Conservation (phyloP, 2,797 vertebrate genomes). For the Basileuterus tristriatus region DNA sequence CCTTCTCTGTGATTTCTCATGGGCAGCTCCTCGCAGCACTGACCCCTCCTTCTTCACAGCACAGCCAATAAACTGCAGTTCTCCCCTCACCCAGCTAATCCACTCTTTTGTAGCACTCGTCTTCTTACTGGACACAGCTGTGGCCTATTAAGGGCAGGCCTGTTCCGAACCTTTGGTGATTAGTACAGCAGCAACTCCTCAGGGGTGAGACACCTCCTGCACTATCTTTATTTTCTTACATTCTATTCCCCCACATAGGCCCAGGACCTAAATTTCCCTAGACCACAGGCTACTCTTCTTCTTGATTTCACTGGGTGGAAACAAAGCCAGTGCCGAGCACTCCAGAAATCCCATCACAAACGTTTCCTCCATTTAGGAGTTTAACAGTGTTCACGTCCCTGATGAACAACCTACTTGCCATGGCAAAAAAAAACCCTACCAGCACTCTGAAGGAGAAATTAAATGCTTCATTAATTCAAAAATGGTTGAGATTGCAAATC, state of each 20-base stretch:
- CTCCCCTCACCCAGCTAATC: too few species aligned
- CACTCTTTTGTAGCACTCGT: too few species aligned
- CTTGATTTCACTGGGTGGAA: background rate
- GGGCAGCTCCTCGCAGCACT: too few species aligned
- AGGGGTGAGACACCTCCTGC: too few species aligned
- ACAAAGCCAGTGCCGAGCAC: accelerated
- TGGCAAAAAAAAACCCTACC: background rate
- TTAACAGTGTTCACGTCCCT: background rate
- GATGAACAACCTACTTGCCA: background rate
- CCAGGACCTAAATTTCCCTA: background rate
- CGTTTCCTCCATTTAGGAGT: background rate
- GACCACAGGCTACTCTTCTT: background rate
- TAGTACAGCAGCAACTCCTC: too few species aligned
- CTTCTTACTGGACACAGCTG: too few species aligned
- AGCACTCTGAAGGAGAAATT: conserved; percentile 10
- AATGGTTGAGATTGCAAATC: conserved; percentile 30
- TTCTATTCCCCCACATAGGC: background rate
- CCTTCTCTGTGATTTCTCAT: too few species aligned
- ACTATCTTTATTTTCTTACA: too few species aligned
- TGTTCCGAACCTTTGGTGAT: too few species aligned
- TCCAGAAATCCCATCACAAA: background rate
- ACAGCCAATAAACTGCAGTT: too few species aligned
- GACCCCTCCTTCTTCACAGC: too few species aligned
- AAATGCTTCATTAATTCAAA: conserved; percentile 33
- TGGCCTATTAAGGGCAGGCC: too few species aligned